These are phyloP conservation scores for Solea senegalensis DNA, from an alignment of 2,113 vertebrate genomes.

Conservation along the genomic window DNA sequence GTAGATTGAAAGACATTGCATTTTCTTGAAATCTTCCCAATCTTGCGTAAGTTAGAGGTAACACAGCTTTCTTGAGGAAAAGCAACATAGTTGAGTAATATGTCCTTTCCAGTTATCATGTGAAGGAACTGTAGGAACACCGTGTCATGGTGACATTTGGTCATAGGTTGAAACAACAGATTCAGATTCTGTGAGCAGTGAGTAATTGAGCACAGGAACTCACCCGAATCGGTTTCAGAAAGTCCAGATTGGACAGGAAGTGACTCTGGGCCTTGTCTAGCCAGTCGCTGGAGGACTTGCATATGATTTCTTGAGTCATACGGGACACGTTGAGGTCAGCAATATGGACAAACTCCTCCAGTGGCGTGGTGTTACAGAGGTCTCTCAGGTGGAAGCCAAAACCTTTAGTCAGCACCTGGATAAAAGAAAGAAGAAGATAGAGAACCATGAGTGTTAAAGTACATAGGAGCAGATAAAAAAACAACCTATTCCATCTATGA, in stretches of 20 bases:
- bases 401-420: conserved; percentile 87
- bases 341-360: conserved; percentile 85
- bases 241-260: conserved; percentile 88
- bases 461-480: too few species aligned
- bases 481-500: too few species aligned
- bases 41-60: too few species aligned
- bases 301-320: conserved; percentile 83
- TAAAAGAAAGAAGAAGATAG: too few species aligned
- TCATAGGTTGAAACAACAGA: too few species aligned
- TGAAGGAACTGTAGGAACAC: neutral
- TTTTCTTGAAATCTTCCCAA: too few species aligned
- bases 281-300: conserved; percentile 83
- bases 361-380: conserved; percentile 83
- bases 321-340: conserved; percentile 72
- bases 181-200: neutral
- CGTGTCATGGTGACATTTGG: neutral
- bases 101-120: neutral
- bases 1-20: too few species aligned
- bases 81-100: neutral
- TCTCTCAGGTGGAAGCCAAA: conserved; percentile 86
- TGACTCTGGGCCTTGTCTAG: conserved; percentile 81
- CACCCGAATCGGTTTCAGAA: conserved; percentile 88
- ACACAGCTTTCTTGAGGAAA: neutral
- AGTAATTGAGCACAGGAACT: conserved; percentile 52
- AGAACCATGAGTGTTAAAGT: too few species aligned